These are phyloP conservation scores for Agrotis puta DNA, from an alignment of 2,888 invertebrate species.

Conservation along the genomic window DNA sequence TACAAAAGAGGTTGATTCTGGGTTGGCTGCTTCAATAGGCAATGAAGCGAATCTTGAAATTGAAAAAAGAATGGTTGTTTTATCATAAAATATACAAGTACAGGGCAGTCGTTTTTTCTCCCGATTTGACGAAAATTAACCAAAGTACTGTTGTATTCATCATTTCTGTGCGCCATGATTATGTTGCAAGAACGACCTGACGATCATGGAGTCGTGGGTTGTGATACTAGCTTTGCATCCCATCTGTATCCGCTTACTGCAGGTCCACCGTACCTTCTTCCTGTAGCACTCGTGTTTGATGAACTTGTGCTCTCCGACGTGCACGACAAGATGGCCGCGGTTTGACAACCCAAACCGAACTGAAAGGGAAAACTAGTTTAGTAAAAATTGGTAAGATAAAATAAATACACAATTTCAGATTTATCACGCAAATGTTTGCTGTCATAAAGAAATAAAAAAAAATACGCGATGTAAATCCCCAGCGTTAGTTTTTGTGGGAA, in stretches of 20 bases:
- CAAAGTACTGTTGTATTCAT: neutral
- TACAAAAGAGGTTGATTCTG: neutral
- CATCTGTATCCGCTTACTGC: constrained; percentile 79
- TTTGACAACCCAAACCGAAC: constrained; percentile 83
- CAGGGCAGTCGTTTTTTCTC: no score
- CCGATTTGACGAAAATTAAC: no score
- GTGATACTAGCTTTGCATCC: constrained; percentile 85
- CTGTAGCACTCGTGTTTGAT: constrained; percentile 86
- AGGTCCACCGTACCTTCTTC: constrained; percentile 86
- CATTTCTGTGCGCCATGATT: constrained; percentile 72
- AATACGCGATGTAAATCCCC: no score
- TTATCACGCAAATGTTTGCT: neutral
- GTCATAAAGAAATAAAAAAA: no score
- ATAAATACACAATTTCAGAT: neutral
- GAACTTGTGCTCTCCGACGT: constrained; percentile 82
- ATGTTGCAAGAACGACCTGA: constrained; percentile 80
- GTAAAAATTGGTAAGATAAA: constrained; percentile 23
- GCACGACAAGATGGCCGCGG: constrained; percentile 82
- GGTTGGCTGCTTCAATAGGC: neutral
- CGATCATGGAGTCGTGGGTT: constrained; percentile 75
- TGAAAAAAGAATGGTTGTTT: no score
- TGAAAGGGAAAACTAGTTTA: constrained; percentile 61
- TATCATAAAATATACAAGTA: no score
- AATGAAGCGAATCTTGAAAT: no score
- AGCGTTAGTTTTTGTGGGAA: neutral